Conservation (phyloP, 2,797 vertebrate genomes). For the Heterohyrax brucei region DNA sequence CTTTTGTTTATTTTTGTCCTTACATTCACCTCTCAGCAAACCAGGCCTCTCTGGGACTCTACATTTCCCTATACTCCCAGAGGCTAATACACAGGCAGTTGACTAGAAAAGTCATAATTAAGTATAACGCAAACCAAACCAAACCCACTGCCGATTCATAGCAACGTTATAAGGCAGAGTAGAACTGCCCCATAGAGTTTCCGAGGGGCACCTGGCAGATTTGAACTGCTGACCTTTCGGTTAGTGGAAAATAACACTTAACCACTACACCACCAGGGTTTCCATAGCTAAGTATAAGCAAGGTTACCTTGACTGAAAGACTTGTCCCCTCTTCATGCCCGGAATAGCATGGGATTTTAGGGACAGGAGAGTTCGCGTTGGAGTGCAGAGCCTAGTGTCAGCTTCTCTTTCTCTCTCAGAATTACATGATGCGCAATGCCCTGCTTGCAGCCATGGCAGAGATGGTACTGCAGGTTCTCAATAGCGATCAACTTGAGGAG, state of each 20-base stretch:
- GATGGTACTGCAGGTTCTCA: conserved; percentile 94
- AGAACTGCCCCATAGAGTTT: too few relatives aligned
- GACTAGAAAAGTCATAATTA: conserved; percentile 22
- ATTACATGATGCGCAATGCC: conserved; percentile 95
- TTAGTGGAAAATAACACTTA: too few relatives aligned
- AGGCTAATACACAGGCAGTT: neutral
- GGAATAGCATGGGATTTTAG: neutral
- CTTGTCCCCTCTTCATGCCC: neutral
- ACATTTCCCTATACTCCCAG: neutral
- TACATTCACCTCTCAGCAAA: conserved; percentile 48
- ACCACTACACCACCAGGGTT: too few relatives aligned
- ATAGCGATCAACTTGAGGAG: conserved; percentile 95
- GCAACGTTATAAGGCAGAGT: too few relatives aligned
- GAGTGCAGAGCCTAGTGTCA: neutral
- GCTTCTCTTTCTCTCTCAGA: conserved; percentile 89
- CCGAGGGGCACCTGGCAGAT: too few relatives aligned
- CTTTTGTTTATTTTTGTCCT: conserved; percentile 49
- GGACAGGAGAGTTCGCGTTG: neutral
- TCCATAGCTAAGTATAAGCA: neutral
- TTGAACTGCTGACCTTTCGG: too few relatives aligned
- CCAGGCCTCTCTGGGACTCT: neutral
- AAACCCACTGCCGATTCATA: too few relatives aligned
- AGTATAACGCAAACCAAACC: neutral
- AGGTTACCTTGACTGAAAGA: neutral
- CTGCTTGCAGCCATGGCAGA: conserved; percentile 96